Conservation (phyloP, 2,888 invertebrate genomes). For the Cephus runcator region DNA sequence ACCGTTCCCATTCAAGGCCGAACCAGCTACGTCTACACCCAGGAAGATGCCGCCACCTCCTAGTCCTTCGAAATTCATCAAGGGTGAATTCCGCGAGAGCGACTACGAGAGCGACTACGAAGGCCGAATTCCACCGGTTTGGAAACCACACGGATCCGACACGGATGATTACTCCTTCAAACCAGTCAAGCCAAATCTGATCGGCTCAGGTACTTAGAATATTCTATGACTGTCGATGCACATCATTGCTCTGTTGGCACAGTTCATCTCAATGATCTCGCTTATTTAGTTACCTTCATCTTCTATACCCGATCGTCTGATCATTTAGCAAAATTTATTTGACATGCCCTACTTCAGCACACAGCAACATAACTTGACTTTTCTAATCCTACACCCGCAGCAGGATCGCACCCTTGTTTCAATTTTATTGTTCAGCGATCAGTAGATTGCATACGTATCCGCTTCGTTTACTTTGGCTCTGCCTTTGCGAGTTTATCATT, state of each 20-base stretch:
- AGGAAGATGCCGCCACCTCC: conserved; percentile 68
- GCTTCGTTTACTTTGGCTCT: neutral
- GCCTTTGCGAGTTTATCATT: neutral
- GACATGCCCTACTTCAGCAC: no score
- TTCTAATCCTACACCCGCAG: no score
- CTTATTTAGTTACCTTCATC: no score
- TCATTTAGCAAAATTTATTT: no score
- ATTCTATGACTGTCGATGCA: no score
- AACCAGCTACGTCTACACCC: conserved; percentile 57
- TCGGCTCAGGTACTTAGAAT: conserved; percentile 13
- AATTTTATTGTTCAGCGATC: no score
- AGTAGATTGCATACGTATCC: neutral
- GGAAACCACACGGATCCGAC: conserved; percentile 70
- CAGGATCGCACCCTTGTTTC: no score
- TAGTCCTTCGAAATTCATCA: conserved; percentile 75
- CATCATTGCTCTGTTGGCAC: no score
- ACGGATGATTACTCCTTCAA: conserved; percentile 70
- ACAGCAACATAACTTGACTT: no score
- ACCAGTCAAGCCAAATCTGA: conserved; percentile 69
- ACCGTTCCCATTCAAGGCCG: conserved; percentile 66
- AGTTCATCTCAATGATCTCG: no score
- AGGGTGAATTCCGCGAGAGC: conserved; percentile 74
- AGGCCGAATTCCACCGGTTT: conserved; percentile 72
- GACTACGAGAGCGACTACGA: conserved; percentile 81
- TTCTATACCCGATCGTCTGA: no score